phyloP scores from a whole-genome alignment of 2,797 vertebrate species.

The Halcyon smyrnensis region DNA sequence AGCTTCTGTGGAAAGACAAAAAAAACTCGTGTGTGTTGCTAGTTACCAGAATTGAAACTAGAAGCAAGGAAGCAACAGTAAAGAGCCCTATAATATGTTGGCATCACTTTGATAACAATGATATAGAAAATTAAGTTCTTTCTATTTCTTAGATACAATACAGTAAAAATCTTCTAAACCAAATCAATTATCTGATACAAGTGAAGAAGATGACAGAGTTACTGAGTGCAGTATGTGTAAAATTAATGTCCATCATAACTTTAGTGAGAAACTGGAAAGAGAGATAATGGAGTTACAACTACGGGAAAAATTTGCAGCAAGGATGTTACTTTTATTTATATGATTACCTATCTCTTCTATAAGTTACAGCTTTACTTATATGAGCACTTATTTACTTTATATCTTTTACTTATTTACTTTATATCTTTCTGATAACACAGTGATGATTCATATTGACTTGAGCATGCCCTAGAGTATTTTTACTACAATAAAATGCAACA shows the following conservation, averaged over 20 bases:
- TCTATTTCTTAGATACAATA: neutral
- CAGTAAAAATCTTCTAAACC: neutral
- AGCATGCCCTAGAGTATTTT: constrained; percentile 17
- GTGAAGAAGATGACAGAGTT: neutral
- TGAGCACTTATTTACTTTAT: constrained; percentile 27
- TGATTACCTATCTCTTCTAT: neutral
- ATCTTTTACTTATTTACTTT: constrained; percentile 35
- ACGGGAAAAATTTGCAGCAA: neutral
- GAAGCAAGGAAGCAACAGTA: neutral
- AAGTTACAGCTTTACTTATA: constrained; percentile 17
- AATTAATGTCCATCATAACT: neutral
- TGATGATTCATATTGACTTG: constrained; percentile 34
- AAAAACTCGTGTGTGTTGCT: too few species aligned
- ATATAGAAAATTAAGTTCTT: neutral
- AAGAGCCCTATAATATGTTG: neutral
- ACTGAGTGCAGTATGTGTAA: neutral
- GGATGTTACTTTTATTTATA: neutral
- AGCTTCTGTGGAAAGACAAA: neutral
- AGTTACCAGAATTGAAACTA: neutral
- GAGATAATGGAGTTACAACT: neutral
- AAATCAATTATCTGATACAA: neutral
- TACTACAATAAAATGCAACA: constrained; percentile 47
- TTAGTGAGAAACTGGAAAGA: neutral
- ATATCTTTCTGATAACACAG: constrained; percentile 18
- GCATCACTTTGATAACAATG: neutral